Conservation (phyloP, 1,140 invertebrate species). For the Bombus soroeensis region DNA sequence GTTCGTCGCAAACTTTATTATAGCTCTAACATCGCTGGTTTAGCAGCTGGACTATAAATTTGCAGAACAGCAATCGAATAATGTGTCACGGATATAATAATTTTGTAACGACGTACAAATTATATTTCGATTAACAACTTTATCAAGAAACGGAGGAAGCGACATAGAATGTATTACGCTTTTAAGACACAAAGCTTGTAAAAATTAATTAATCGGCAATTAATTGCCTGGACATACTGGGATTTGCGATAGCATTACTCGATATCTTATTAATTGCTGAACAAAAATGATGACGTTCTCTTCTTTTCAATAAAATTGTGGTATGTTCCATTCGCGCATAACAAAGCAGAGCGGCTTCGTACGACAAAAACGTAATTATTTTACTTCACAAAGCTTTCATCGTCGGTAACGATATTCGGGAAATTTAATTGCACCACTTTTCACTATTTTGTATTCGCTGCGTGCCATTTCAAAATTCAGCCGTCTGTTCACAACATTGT, state of each 20-base stretch:
- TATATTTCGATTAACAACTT: neutral
- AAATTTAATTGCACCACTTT: neutral
- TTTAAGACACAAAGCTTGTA: neutral
- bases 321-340: neutral
- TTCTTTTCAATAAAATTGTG: neutral
- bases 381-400: conserved; percentile 4
- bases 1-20: neutral
- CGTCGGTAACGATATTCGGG: neutral
- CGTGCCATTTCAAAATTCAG: neutral
- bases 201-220: neutral
- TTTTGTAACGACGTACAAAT: neutral
- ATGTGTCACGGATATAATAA: neutral
- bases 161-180: too few species aligned
- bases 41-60: neutral
- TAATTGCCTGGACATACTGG: neutral
- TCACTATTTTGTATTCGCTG: neutral
- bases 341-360: neutral
- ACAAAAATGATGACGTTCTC: neutral
- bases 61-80: neutral
- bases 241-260: neutral
- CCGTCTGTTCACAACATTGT: too few species aligned
- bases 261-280: neutral
- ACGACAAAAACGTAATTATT: conserved; percentile 19
- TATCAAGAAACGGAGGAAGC: neutral
- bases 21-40: neutral